phyloP scores from a whole-genome alignment of 1,140 invertebrate species.

The Platorchestia sp. region DNA sequence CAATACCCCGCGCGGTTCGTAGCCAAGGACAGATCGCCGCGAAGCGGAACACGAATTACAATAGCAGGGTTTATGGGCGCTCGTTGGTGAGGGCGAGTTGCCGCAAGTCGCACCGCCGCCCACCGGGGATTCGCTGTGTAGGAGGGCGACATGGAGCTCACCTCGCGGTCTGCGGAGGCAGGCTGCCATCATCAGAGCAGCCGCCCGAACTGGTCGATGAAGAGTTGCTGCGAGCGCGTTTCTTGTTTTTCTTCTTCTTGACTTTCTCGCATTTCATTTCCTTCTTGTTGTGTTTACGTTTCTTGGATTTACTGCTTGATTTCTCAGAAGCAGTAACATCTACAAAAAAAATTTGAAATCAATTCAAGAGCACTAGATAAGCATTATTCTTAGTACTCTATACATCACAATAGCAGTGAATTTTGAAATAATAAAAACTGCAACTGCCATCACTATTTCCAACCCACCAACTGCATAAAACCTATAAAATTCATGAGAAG shows the following conservation, averaged over 20 bases:
- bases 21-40: no score
- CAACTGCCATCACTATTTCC: no score
- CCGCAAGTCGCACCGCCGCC: no score
- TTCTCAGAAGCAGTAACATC: neutral
- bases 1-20: no score
- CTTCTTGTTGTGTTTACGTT: neutral
- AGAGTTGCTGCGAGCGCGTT: neutral
- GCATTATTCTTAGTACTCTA: neutral
- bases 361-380: neutral
- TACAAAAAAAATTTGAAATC: neutral
- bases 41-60: no score
- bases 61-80: no score
- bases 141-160: no score
- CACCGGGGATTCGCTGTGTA: no score
- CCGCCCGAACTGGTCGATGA: neutral
- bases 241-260: conserved; percentile 7
- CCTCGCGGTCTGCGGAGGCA: neutral
- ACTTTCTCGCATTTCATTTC: neutral
- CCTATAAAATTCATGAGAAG: no score
- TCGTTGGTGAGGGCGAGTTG: no score
- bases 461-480: no score
- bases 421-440: no score
- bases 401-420: neutral
- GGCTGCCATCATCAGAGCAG: neutral
- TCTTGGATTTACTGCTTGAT: neutral